Conservation (phyloP, 2,113 vertebrate species). For the Propithecus coquereli region DNA sequence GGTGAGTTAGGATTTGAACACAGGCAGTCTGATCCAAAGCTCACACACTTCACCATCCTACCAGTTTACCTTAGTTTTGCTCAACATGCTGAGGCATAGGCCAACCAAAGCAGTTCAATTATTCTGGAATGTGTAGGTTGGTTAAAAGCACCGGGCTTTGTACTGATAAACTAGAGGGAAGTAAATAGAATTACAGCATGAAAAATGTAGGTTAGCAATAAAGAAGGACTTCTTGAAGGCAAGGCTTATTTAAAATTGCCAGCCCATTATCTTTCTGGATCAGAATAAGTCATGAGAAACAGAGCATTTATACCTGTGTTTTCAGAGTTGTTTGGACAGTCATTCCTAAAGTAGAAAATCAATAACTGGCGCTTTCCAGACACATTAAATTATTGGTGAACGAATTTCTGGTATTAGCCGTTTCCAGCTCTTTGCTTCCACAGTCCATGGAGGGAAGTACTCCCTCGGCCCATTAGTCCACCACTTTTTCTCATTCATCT, state of each 20-base stretch:
- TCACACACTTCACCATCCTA: neutral
- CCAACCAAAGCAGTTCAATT: neutral
- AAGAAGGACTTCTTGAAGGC: neutral
- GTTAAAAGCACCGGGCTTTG: neutral
- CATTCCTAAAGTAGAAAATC: slow-evolving; percentile 9
- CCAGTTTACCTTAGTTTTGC: neutral
- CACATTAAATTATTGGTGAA: neutral
- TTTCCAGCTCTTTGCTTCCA: neutral
- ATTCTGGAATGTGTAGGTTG: neutral
- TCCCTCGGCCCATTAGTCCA: neutral
- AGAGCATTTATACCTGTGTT: neutral
- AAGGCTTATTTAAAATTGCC: neutral
- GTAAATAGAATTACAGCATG: neutral
- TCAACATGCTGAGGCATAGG: no score
- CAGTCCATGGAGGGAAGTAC: neutral
- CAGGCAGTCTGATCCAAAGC: no score
- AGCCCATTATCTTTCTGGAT: neutral
- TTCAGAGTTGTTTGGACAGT: neutral
- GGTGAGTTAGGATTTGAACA: neutral
- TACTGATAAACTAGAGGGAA: neutral
- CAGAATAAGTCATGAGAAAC: slow-evolving; percentile 1
- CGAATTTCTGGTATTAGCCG: neutral
- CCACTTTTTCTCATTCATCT: neutral
- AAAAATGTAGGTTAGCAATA: neutral
- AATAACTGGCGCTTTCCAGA: neutral